Percentiles rank a stretch among this genome's conserved stretches.
Conservation (phyloP, 2,888 invertebrate genomes). For the Lissocephala sabroskyi region DNA sequence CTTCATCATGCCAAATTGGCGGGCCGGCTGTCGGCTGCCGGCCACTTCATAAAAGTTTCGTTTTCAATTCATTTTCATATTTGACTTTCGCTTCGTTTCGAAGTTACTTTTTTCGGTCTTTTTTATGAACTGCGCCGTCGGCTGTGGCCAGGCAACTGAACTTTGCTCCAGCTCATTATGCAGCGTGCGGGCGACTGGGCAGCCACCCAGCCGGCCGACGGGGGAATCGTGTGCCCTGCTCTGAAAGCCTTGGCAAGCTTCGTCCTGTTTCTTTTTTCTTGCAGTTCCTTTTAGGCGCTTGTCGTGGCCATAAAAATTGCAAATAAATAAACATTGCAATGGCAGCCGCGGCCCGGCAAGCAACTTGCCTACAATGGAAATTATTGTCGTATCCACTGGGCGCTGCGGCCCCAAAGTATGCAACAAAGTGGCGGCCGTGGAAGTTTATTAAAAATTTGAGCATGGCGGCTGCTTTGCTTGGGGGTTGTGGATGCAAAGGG, state of each 20-base stretch:
- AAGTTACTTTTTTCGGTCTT: constrained; percentile 8
- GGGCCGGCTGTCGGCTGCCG: not conserved
- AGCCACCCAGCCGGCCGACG: constrained; percentile 7
- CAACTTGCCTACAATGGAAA: constrained; percentile 7
- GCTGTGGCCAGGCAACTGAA: constrained; percentile 26
- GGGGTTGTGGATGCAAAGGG: constrained; percentile 9
- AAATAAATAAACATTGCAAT: constrained; percentile 38
- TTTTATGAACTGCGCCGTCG: constrained; percentile 48
- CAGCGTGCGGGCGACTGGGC: constrained; percentile 17
- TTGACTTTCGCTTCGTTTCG: not conserved
- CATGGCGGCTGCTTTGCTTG: constrained; percentile 19
- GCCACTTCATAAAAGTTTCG: constrained; percentile 20
- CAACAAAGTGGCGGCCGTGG: constrained; percentile 33
- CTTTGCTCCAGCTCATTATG: constrained; percentile 52
- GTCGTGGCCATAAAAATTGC: constrained; percentile 12
- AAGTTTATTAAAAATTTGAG: constrained; percentile 57
- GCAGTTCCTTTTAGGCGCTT: constrained; percentile 32
- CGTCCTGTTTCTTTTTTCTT: constrained; percentile 9
- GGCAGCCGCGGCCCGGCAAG: constrained; percentile 1
- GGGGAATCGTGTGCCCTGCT: too few species aligned
- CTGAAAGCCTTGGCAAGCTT: constrained; percentile 50
- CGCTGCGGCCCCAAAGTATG: constrained; percentile 32
- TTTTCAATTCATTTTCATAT: constrained; percentile 24
- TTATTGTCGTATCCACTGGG: constrained; percentile 23
- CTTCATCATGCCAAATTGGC: constrained; percentile 24